A percentile compares a stretch with the other conserved stretches of the same genome.
These are phyloP conservation scores for Dicentrarchus labrax DNA, from an alignment of 2,113 vertebrate species.

Conservation along the genomic window DNA sequence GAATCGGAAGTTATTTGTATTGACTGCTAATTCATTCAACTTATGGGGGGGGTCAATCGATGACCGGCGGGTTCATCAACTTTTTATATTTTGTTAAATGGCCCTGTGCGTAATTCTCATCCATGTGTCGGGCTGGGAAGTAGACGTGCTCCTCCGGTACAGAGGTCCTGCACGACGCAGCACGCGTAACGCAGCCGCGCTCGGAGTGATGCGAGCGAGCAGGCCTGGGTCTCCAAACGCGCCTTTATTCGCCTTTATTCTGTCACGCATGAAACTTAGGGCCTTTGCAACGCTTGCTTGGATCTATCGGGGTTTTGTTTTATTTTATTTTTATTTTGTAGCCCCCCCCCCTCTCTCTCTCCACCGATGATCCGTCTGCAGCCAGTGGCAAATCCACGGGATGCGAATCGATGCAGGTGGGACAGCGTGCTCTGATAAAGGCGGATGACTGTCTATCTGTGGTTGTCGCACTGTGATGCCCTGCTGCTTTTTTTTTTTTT, in stretches of 20 bases:
- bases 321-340: too few relatives aligned
- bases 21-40: background rate
- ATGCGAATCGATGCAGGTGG: conserved; percentile 70
- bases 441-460: conserved; percentile 43
- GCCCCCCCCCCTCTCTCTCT: background rate
- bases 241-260: conserved; percentile 16
- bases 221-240: conserved; percentile 22
- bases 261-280: conserved; percentile 20
- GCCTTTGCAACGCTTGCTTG: background rate
- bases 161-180: conserved; percentile 43
- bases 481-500: conserved; percentile 15
- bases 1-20: conserved; percentile 34
- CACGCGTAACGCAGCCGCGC: background rate
- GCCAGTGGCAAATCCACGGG: conserved; percentile 54
- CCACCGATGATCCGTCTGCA: conserved; percentile 36
- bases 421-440: conserved; percentile 62
- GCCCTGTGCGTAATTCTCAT: conserved; percentile 21
- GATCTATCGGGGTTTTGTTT: background rate
- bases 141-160: conserved; percentile 12
- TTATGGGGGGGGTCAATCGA: background rate
- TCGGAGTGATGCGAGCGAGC: background rate
- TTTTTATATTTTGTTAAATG: conserved; percentile 3
- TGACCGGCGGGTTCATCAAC: conserved; percentile 29
- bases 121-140: background rate
- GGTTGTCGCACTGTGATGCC: conserved; percentile 43